Percentiles rank a stretch among this genome's conserved stretches.
phyloP scores from a whole-genome alignment of 2,113 vertebrate genomes.

The Peromyscus polionotus region DNA sequence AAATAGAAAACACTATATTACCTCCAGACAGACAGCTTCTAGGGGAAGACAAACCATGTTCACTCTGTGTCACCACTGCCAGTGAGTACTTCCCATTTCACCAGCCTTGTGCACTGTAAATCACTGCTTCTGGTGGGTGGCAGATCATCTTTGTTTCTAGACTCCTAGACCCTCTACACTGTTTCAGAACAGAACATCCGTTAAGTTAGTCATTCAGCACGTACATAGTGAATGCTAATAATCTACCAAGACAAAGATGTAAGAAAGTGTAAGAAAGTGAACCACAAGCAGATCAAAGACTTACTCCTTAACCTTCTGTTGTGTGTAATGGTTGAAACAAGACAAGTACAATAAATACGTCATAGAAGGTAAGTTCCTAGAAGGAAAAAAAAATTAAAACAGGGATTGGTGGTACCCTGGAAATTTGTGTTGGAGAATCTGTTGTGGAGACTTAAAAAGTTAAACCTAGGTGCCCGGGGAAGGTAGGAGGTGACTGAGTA shows the following conservation, averaged over 20 bases:
- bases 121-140: neutral
- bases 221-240: neutral
- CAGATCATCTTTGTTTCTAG: neutral
- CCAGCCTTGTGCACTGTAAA: neutral
- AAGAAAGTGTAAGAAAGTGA: neutral
- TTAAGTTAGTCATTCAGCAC: neutral
- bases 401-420: neutral
- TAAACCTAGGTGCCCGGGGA: neutral
- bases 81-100: neutral
- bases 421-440: neutral
- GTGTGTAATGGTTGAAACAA: neutral
- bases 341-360: neutral
- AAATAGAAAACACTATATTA: neutral
- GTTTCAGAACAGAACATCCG: neutral
- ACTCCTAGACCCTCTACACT: neutral
- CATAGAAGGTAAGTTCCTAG: neutral
- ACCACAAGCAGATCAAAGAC: neutral
- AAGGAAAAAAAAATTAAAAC: neutral
- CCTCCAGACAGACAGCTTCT: neutral
- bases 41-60: neutral
- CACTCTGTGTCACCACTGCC: too few relatives aligned
- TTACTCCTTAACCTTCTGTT: neutral
- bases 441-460: neutral
- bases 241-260: neutral
- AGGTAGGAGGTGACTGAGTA: neutral